Evolutionary conservation across 2,113 vertebrate species (phyloP).

Genomic region (Oceanodroma tethys): DNA sequence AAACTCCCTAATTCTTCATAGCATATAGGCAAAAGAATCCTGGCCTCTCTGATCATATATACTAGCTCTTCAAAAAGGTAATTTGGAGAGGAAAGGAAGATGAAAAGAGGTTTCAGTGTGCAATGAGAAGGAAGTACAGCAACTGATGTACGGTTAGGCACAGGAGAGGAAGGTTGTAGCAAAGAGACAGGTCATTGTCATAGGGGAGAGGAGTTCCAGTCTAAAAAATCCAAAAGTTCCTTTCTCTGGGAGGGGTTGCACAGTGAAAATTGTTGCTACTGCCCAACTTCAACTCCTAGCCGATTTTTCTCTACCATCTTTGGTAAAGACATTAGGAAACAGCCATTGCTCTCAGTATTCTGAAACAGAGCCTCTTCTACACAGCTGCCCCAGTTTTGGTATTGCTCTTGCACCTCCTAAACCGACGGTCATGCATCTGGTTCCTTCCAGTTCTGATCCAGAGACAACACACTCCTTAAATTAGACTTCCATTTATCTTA

Average conservation of each 20-base stretch:
- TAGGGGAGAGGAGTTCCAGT: neutral
- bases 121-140: neutral
- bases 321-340: neutral
- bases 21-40: neutral
- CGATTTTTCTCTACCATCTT: neutral
- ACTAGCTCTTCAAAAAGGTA: neutral
- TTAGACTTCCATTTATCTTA: conserved; percentile 55
- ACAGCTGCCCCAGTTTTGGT: neutral
- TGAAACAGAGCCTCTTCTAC: neutral
- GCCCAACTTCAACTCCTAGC: neutral
- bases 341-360: neutral
- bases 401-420: neutral
- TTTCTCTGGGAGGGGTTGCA: neutral
- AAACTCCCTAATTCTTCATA: neutral
- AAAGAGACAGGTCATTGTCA: neutral
- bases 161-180: neutral
- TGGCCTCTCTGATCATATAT: neutral
- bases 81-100: neutral
- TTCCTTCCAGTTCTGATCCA: conserved; percentile 20
- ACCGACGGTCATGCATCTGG: neutral
- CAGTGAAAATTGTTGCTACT: neutral
- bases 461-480: conserved; percentile 27
- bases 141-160: neutral
- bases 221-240: neutral
- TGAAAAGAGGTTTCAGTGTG: neutral